These are phyloP conservation scores for Plecotus auritus DNA, from an alignment of 2,113 vertebrate species.

Conservation along the genomic window DNA sequence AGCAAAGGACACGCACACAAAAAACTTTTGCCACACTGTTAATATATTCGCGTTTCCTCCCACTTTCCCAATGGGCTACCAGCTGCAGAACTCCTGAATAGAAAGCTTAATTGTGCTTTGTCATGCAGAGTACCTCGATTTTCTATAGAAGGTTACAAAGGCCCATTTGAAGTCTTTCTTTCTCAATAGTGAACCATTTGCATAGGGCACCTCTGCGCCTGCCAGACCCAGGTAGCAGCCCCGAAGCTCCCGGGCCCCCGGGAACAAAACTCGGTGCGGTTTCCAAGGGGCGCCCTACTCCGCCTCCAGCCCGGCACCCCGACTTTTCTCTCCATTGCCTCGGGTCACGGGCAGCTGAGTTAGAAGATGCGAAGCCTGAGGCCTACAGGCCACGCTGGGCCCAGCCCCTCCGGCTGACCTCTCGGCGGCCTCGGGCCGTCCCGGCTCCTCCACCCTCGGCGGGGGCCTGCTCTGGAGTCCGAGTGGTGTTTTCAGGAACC, in stretches of 20 bases:
- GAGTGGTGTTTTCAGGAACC: background rate
- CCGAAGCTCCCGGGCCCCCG: background rate
- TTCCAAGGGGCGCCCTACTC: background rate
- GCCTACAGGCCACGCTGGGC: background rate
- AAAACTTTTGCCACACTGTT: constrained; percentile 78
- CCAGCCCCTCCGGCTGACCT: background rate
- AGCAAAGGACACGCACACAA: constrained; percentile 69
- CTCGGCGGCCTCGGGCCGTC: background rate
- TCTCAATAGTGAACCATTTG: constrained; percentile 74
- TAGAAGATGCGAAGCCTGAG: background rate
- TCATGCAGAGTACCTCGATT: constrained; percentile 92
- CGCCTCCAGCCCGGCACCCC: background rate
- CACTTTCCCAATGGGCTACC: constrained; percentile 91
- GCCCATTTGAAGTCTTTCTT: constrained; percentile 82
- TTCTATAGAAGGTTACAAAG: constrained; percentile 89
- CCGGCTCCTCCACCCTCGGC: background rate
- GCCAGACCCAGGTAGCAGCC: constrained; percentile 77
- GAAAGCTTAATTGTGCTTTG: constrained; percentile 97
- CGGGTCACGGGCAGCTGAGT: background rate
- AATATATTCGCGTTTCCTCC: constrained; percentile 89
- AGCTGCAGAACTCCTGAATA: constrained; percentile 95
- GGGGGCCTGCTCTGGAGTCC: rapidly evolving
- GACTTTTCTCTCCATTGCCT: background rate
- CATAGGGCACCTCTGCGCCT: constrained; percentile 74
- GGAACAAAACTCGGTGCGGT: background rate